Evolutionary conservation across 2,113 vertebrate genomes (phyloP), one percentile per base, ranked within the genome.

Genomic region (Lamprologus tigripictilis): DNA sequence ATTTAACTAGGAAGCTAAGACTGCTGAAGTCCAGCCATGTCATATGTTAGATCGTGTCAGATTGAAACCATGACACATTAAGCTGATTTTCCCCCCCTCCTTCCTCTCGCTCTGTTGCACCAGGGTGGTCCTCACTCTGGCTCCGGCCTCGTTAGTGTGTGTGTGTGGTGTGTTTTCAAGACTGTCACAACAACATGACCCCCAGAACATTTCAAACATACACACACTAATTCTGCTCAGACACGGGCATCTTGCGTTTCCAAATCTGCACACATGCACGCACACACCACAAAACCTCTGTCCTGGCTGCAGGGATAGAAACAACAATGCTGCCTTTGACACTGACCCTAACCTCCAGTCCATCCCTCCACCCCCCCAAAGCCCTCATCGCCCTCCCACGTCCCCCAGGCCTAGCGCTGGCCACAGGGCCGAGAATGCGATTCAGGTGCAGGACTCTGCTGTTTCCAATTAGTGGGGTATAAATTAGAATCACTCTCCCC

Each of bases 381-480:
- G 76, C 82, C 90, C 86, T 92, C 90, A 89, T 94, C 92, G 91
- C 94, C 95, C 96, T 95, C 95, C 95, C 95, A 94, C 93, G 73
- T 90, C 49, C 87, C 66, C 87, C 5, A n/a, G 78, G 28, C 58
- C 51, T 79, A 78, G 40, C 57, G 26, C 53, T 73, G 90, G 90
- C 90, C 85, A 82, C 78, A 45, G 91, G 89, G 88, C 85, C 57
- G 47, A 61, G 94, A 95, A 94, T 95, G 94, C 88, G 89, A 91
- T 95, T 96, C 96, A 96, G 96, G 96, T 96, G 96, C 95, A 93
- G 92, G 87, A 61, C 87, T 92, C 94, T 87, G 92, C 96, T 97
- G 96, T 94, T 97, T 96, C 96, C 95, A 96, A 96, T 97, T 96
- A 96, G 90, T 83, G 12, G 87, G 86, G 92, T 94, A 96, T 96